Conservation (phyloP, 2,113 vertebrate genomes). For the Formicarius rufipectus region DNA sequence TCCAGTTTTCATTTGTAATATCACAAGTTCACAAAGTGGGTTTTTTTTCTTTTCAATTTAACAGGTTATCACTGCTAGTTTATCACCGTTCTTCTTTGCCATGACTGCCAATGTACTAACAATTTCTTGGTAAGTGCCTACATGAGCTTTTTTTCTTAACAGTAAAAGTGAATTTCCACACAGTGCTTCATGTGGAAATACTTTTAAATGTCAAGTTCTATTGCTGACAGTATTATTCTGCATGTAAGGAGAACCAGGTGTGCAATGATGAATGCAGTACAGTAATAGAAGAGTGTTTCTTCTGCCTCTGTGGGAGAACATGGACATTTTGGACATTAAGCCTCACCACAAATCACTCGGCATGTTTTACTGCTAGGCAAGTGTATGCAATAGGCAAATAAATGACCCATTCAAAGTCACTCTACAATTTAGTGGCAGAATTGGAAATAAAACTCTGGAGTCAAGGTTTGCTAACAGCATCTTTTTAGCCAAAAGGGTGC, state of each 20-base stretch:
- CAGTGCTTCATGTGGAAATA: neutral
- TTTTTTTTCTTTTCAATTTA: conserved; percentile 22
- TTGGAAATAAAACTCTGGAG: neutral
- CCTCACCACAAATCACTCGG: neutral
- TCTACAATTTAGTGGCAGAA: neutral
- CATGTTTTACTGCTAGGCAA: neutral
- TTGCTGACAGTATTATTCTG: neutral
- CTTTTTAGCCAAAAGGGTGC: neutral
- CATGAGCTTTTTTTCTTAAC: neutral
- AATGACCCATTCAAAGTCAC: neutral
- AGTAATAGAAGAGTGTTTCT: neutral
- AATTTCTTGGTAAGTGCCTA: conserved; percentile 82
- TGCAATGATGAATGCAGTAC: neutral
- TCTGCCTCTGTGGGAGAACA: neutral
- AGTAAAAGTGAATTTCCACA: neutral
- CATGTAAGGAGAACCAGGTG: conserved; percentile 12
- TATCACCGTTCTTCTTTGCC: conserved; percentile 83
- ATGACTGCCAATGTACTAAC: conserved; percentile 71
- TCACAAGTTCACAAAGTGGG: neutral
- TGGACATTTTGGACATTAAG: neutral
- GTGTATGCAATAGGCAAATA: neutral
- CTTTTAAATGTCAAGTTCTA: neutral
- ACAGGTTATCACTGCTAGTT: conserved; percentile 82
- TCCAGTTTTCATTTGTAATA: neutral
- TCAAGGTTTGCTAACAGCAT: neutral